These are phyloP conservation scores for Drosophila takahashii DNA, from an alignment of 1,140 invertebrate species.

Conservation along the genomic window DNA sequence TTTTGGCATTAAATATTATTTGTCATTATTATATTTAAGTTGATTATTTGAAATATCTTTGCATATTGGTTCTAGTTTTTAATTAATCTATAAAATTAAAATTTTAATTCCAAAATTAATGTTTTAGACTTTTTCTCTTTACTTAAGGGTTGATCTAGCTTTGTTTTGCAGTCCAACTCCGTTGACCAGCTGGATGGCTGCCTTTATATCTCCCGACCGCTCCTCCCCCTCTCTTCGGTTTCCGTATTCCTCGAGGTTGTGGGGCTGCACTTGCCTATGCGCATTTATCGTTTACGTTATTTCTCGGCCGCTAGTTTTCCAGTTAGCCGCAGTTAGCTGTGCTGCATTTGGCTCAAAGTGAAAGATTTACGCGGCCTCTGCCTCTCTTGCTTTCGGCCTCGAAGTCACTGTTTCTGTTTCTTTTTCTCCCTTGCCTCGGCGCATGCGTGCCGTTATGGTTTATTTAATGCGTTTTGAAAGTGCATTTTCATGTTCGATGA, in stretches of 20 bases:
- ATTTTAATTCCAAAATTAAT: too few species aligned
- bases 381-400: conserved; percentile 7
- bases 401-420: conserved; percentile 12
- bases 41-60: too few species aligned
- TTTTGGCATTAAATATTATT: too few species aligned
- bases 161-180: neutral
- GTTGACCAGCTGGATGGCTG: conserved; percentile 58
- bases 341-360: conserved; percentile 81
- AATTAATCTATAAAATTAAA: too few species aligned
- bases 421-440: conserved; percentile 38
- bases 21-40: too few species aligned
- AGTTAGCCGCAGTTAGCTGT: conserved; percentile 79
- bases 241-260: conserved; percentile 29
- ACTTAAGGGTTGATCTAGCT: conserved; percentile 10
- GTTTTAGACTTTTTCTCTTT: too few species aligned
- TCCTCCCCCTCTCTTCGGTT: neutral
- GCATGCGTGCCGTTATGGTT: conserved; percentile 83
- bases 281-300: conserved; percentile 83
- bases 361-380: conserved; percentile 80
- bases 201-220: conserved; percentile 12
- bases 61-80: too few species aligned
- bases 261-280: conserved; percentile 75
- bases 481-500: conserved; percentile 84
- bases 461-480: conserved; percentile 84
- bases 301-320: conserved; percentile 81